These are phyloP conservation scores for Potorous gilbertii DNA, from an alignment of 2,797 vertebrate genomes.

Conservation along the genomic window DNA sequence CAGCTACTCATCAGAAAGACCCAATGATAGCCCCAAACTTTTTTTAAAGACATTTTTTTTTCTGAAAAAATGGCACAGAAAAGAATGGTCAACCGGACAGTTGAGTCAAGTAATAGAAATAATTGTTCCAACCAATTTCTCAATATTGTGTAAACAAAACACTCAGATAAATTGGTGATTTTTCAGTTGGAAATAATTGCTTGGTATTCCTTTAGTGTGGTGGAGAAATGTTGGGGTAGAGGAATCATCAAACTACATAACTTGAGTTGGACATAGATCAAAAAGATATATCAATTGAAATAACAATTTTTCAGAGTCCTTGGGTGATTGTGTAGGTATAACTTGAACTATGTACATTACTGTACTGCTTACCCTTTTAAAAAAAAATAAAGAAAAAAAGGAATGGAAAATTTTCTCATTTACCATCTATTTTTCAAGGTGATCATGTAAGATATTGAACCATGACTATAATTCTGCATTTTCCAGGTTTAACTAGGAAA, in stretches of 20 bases:
- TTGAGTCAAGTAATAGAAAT: background rate
- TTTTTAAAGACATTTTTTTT: background rate
- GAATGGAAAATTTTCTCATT: background rate
- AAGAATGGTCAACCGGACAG: background rate
- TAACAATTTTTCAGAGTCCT: background rate
- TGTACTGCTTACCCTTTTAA: background rate
- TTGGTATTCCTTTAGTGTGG: background rate
- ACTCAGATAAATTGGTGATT: background rate
- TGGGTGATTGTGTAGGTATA: background rate
- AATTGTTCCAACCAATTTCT: background rate
- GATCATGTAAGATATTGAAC: slow-evolving; percentile 42
- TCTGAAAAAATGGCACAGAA: background rate
- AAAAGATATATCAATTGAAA: background rate
- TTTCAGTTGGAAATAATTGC: background rate
- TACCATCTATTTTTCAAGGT: slow-evolving; percentile 30
- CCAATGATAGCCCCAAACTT: background rate
- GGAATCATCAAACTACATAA: background rate
- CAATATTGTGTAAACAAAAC: background rate
- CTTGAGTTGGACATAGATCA: background rate
- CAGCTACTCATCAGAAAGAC: background rate
- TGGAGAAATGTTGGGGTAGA: background rate
- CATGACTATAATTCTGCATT: slow-evolving; percentile 36
- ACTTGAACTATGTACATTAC: background rate
- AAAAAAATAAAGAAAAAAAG: background rate
- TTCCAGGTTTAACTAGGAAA: slow-evolving; percentile 50